Evolutionary conservation across 2,888 invertebrate species (phyloP), one percentile per base, ranked within the genome.

Genomic region (Cheilosia soror): DNA sequence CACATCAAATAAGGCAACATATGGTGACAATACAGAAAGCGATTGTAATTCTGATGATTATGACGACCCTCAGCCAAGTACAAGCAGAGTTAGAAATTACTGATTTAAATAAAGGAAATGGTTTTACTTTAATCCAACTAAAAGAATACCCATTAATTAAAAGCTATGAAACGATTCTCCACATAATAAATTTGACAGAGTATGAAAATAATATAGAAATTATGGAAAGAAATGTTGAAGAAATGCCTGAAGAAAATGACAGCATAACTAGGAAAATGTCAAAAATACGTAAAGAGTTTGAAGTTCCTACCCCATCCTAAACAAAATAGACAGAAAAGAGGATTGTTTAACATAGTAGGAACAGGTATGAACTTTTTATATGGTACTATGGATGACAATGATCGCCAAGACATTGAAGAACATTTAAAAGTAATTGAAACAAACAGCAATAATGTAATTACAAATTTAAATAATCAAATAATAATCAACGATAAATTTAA

Each of bases 341-440:
- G 60, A 60, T 25, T 75, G 27, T 27, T 57, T 1, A 65, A 63
- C 49, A 57, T 53, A 4, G 1, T 73, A 73, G 62, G 72, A 11
- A 27, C 62, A 53, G 63, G 51, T 27, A 20, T 60, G 51, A 72
- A 72, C 40, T 60, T 72, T 47, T 13, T 72, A 53, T 72, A 42
- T 9, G 72, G 62, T 29, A 73, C 63, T 11, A 73, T 73, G 63
- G 73, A 63, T n/a, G 37, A 73, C 27, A 33, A 73, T 6, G 63
- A 63, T 7, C 15, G 63, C 5, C 4, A 42, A 63, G 63, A 29
- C 2, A 72, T 63, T 9, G 51, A 47, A 51, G 15, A 62, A 62
- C 51, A 13, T 11, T 5, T 72, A 11, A 55, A 53, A 53, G 13
- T 33, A 9, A 72, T 62, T n/a, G 62, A 72, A 53, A 25, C 20